A percentile compares a stretch with the other conserved stretches of the same genome.
These are phyloP conservation scores for Hipposideros larvatus DNA, from an alignment of 2,797 vertebrate species.

Conservation along the genomic window DNA sequence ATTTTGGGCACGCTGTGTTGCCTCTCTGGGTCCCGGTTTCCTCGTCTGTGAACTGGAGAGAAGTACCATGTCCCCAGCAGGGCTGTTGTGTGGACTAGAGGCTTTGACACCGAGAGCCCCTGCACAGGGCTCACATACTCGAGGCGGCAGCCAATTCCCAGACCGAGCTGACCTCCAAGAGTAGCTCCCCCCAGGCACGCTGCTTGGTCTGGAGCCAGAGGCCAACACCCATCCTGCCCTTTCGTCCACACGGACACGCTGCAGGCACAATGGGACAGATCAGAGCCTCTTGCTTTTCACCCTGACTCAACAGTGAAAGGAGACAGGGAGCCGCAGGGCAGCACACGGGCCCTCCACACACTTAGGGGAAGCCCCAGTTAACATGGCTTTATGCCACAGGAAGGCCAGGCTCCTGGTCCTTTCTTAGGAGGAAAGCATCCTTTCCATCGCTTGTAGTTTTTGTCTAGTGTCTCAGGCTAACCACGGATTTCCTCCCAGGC, in stretches of 20 bases:
- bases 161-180: not conserved
- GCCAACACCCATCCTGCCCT: not conserved
- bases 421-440: not conserved
- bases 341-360: not conserved
- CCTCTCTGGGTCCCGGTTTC: not conserved
- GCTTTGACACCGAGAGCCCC: not conserved
- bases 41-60: not conserved
- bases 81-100: not conserved
- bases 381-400: not conserved
- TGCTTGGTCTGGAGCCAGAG: not conserved
- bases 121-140: not conserved
- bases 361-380: not conserved
- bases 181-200: not conserved
- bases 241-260: not conserved
- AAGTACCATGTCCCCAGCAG: not conserved
- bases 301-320: not conserved
- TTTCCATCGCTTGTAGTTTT: not conserved
- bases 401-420: not conserved
- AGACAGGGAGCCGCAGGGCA: not conserved
- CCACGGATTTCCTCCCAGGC: not conserved
- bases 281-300: not conserved
- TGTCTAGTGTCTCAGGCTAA: not conserved
- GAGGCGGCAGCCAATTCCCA: not conserved
- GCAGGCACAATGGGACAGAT: not conserved
- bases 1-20: not conserved